Evolutionary conservation across 1,140 invertebrate species (phyloP), one percentile per base, ranked within the genome.

Genomic region (Bombus sylvicola): DNA sequence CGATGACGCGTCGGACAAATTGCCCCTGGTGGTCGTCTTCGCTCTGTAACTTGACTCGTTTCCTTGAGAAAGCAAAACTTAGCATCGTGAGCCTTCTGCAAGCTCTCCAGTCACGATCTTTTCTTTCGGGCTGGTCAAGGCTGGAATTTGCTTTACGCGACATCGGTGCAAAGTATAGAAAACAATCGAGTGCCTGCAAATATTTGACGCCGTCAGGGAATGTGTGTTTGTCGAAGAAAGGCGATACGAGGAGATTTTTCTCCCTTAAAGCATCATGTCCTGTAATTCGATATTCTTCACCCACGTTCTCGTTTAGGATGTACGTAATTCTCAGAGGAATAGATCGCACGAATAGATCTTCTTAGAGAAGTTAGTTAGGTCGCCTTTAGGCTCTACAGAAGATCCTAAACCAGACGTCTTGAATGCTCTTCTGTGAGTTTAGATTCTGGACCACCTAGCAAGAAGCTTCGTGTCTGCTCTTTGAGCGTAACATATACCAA

Each of bases 31-130:
- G 69, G 59, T 39, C 75, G 15, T n/a, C 28, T n/a, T 12, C 13
- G 28, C 6, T 39, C 80, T 79, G 64, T 15, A 22, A 22, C 25
- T 25, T 37, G 37, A 72, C 39, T 83, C 59, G 53, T 83, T 37
- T 68, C 34, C 81, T 87, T 41, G 62, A 71, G 69, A 75, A 80
- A 83, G 78, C 53, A 87, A 43, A 83, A 75, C 57, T 43, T 43
- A 15, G 53, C 34, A 59, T 43, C 34, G 73, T 57, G 41, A 41
- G 73, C 59, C 34, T n/a, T 75, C 34, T 71, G 68, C 68, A 39
- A 71, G 39, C n/a, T 57, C 41, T 74, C n/a, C 34, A 62, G 34
- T 13, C 43, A 13, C n/a, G 25, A 39, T 31, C 25, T 66, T 66
- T 28, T 9, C 37, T 77, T 31, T 66, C 0, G 76, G 39, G 41